Percentiles rank a stretch among this genome's conserved stretches.
Evolutionary conservation across 2,888 invertebrate species (phyloP).

Genomic region (Panzeria rudis): DNA sequence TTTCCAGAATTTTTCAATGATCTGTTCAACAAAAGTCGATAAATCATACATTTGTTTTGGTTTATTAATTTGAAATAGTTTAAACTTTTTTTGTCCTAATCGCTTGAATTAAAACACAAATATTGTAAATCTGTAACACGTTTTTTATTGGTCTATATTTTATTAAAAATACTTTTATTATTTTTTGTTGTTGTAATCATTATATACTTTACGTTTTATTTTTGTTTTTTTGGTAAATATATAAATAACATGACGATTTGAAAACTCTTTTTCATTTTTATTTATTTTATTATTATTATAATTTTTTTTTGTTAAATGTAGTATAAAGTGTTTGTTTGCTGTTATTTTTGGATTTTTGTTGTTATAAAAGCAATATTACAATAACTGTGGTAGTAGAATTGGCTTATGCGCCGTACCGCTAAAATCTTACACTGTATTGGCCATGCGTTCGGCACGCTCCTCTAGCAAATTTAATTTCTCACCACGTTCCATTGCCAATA

Average conservation of each 20-base stretch:
- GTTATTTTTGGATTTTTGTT: constrained; percentile 57
- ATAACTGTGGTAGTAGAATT: constrained; percentile 83
- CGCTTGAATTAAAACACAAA: constrained; percentile 46
- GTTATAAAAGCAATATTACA: constrained; percentile 83
- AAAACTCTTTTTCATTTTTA: constrained; percentile 76
- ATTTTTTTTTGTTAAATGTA: constrained; percentile 76
- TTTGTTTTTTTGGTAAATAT: constrained; percentile 70
- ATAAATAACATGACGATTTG: constrained; percentile 83
- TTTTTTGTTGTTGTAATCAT: constrained; percentile 72
- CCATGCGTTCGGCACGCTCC: constrained; percentile 96
- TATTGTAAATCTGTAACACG: constrained; percentile 72
- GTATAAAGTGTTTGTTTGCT: constrained; percentile 79
- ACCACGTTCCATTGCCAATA: constrained; percentile 95
- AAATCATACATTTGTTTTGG: too few species aligned
- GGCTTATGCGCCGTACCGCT: constrained; percentile 91
- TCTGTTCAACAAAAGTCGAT: too few species aligned
- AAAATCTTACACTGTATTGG: constrained; percentile 93
- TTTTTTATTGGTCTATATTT: constrained; percentile 73
- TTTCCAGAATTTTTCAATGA: too few species aligned
- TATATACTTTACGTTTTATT: constrained; percentile 70
- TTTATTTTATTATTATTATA: background rate
- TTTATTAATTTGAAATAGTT: too few species aligned
- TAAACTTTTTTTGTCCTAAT: too few species aligned
- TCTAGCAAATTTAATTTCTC: constrained; percentile 96
- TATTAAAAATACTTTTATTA: constrained; percentile 75